Evolutionary conservation across 2,888 invertebrate species (phyloP).

Genomic region (Orthosia incerta): DNA sequence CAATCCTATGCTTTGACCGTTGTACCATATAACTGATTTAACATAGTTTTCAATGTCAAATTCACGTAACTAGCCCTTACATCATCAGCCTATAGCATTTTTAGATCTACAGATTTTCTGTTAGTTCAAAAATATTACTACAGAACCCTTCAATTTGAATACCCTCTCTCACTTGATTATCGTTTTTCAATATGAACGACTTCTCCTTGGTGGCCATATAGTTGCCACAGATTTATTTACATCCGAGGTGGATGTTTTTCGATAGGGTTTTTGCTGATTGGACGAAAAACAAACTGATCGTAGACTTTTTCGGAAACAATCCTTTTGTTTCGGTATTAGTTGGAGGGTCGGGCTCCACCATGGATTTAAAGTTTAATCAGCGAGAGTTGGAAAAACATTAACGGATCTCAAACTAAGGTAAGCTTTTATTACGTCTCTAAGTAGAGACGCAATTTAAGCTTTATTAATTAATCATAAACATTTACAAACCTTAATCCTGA

Average conservation of each 20-base stretch:
- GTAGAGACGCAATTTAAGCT: too few species aligned
- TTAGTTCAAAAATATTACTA: not conserved
- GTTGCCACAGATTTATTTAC: conserved; percentile 85
- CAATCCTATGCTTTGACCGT: not conserved
- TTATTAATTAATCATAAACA: too few species aligned
- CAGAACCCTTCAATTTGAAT: conserved; percentile 43
- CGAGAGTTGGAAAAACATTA: not conserved
- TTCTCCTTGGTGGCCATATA: conserved; percentile 85
- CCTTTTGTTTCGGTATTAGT: conserved; percentile 79
- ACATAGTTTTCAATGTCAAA: not conserved
- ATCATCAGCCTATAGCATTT: not conserved
- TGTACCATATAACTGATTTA: not conserved
- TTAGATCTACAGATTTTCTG: too few species aligned
- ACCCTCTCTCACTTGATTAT: conserved; percentile 48
- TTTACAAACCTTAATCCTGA: conserved; percentile 40
- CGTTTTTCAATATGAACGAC: conserved; percentile 66
- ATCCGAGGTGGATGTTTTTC: conserved; percentile 83
- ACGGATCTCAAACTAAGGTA: not conserved
- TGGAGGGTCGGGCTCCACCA: conserved; percentile 65
- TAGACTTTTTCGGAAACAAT: conserved; percentile 78
- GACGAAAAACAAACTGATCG: conserved; percentile 83
- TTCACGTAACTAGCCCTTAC: not conserved
- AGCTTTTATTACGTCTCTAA: too few species aligned
- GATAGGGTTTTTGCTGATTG: conserved; percentile 82
- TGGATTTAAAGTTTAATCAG: not conserved